Percentiles rank a stretch among this genome's conserved stretches.
Conservation (phyloP, 2,797 vertebrate genomes). For the Morus bassanus region DNA sequence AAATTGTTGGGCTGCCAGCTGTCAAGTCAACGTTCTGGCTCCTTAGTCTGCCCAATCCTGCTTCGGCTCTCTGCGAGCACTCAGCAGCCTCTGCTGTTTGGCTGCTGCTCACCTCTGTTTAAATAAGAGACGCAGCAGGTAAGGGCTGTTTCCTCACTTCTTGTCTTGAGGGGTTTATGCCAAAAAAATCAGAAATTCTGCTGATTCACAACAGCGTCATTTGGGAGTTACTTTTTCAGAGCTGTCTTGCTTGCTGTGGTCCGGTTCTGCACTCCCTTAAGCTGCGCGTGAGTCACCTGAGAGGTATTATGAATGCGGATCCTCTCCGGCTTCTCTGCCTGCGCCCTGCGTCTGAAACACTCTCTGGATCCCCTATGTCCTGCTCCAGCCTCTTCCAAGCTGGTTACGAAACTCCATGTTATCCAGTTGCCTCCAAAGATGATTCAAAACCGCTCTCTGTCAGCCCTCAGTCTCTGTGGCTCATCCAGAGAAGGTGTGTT, state of each 20-base stretch:
- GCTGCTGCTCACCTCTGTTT: background rate
- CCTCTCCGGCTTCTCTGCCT: background rate
- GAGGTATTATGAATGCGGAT: rapidly evolving
- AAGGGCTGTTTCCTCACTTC: background rate
- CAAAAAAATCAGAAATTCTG: background rate
- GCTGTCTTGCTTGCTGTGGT: background rate
- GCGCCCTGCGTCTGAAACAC: background rate
- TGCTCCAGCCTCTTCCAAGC: background rate
- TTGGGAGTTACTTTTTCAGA: background rate
- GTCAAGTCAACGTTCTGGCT: background rate
- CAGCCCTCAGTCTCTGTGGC: background rate
- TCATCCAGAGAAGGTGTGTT: background rate
- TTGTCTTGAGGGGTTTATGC: background rate
- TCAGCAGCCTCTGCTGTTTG: background rate
- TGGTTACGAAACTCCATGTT: background rate
- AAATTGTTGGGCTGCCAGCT: background rate
- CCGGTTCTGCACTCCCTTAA: background rate
- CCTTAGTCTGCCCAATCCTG: background rate
- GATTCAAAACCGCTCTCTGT: background rate
- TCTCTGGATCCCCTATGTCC: background rate
- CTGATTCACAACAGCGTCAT: background rate
- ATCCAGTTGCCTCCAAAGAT: background rate
- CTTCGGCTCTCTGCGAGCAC: rapidly evolving
- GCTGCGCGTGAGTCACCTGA: background rate
- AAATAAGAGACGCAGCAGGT: rapidly evolving